Base-by-base conservation (phyloP, 2,888 invertebrate genomes). In the Notodonta dromedarius region DNA sequence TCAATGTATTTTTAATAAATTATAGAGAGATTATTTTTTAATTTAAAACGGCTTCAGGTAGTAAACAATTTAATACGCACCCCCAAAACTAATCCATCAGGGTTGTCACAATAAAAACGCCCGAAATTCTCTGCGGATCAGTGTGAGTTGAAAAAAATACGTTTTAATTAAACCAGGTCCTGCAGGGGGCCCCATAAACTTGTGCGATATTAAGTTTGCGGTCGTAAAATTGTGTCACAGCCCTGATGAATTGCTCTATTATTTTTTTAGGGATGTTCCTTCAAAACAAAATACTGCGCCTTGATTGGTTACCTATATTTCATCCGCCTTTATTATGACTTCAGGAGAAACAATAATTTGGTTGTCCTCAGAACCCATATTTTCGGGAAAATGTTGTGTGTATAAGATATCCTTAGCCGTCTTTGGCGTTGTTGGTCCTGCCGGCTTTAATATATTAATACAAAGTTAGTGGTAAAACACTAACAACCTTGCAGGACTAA, bases 181-280 rank as follows among this genome's bases (percentile, higher is more conserved):
- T 39, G 40, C 40, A 40, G 40, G 12, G 55, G 13, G 8, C 14
- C 40, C 7, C 53, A 16, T 55, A 55, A 55, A 52, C 3, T 52
- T 11, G 40, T n/a, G 14, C 40, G 1, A 16, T n/a, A 55, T 55
- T 55, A 40, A 40, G 40, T 13, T 6, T 40, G 14, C 11, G 40
- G 13, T 55, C 40, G 40, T 55, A 40, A 55, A 55, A 55, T 11
- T 54, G 52, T 14, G 55, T 55, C 40, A 55, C 55, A 55, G 11
- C 55, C 55, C 40, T 55, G 40, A 55, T 40, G 40, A 40, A 55
- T 55, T 55, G 9, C 40, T n/a, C 11, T 12, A 14, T 40, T 40
- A 55, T 14, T 39, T n/a, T 55, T 11, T 51, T 24, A 24, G 24
- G 13, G 16, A 24, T 12, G n/a, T 24, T 51, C 13, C n/a, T 51